Percentiles rank a stretch among this genome's conserved stretches.
Evolutionary conservation across 2,797 vertebrate species (phyloP).

Genomic region (Kryptopterus vitreolus): DNA sequence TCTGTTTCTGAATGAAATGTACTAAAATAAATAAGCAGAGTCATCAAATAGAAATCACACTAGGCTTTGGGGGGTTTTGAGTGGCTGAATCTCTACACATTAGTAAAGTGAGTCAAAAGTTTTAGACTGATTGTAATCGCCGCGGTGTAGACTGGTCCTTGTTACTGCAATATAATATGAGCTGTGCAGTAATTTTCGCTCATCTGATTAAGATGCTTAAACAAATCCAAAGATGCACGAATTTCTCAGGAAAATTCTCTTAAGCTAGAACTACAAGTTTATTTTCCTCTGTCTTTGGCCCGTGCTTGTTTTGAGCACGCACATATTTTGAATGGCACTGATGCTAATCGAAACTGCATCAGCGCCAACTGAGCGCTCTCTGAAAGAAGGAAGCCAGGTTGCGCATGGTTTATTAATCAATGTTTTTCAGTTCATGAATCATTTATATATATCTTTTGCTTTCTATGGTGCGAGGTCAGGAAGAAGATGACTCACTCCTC

Average conservation of each 20-base stretch:
- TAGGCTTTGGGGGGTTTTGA: background rate
- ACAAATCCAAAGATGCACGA: background rate
- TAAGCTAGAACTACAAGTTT: background rate
- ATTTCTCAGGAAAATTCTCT: background rate
- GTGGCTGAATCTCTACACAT: background rate
- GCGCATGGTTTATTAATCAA: conserved; percentile 31
- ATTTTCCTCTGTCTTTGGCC: background rate
- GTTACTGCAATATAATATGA: background rate
- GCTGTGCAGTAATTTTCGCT: background rate
- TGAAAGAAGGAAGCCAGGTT: conserved; percentile 4
- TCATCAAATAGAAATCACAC: background rate
- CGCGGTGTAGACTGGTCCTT: background rate
- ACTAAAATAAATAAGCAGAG: background rate
- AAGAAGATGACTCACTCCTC: conserved; percentile 85
- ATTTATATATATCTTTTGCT: conserved; percentile 25
- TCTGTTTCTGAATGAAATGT: background rate
- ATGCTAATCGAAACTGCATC: conserved; percentile 13
- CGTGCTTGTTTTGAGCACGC: background rate
- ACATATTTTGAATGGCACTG: conserved; percentile 6
- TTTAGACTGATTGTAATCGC: background rate
- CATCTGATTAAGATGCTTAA: background rate
- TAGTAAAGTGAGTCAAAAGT: background rate
- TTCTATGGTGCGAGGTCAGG: background rate
- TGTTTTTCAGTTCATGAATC: conserved; percentile 31
- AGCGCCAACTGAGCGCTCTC: background rate